Evolutionary conservation across 2,888 invertebrate genomes (phyloP).

Genomic region (Drosophila buzzatii): DNA sequence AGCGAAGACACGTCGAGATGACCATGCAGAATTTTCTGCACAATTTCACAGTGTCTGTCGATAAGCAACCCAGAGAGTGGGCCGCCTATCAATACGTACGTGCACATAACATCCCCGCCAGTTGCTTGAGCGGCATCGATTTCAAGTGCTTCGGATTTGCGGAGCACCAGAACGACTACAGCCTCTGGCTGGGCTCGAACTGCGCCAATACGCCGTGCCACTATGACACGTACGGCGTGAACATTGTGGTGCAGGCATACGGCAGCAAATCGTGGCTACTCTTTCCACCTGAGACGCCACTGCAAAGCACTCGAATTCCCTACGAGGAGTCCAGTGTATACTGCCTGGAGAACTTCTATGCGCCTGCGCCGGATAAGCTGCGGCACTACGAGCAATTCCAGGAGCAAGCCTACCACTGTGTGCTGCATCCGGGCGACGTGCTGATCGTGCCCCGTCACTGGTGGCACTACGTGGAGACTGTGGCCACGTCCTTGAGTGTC

Average conservation of each 20-base stretch:
- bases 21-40: slow-evolving; percentile 88
- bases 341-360: slow-evolving; percentile 92
- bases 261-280: slow-evolving; percentile 97
- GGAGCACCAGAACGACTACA: slow-evolving; percentile 90
- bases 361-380: slow-evolving; percentile 85
- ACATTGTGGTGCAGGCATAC: slow-evolving; percentile 94
- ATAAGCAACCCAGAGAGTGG: slow-evolving; percentile 68
- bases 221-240: slow-evolving; percentile 96
- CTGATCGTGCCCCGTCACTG: slow-evolving; percentile 95
- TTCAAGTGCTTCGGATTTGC: slow-evolving; percentile 91
- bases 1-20: slow-evolving; percentile 87
- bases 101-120: slow-evolving; percentile 67
- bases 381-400: slow-evolving; percentile 44
- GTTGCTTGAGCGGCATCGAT: slow-evolving; percentile 85
- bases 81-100: slow-evolving; percentile 81
- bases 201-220: slow-evolving; percentile 97
- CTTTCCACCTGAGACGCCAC: slow-evolving; percentile 92
- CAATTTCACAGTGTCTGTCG: slow-evolving; percentile 53
- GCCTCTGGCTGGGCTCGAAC: slow-evolving; percentile 94
- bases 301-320: slow-evolving; percentile 94
- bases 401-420: slow-evolving; percentile 86
- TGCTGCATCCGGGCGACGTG: slow-evolving; percentile 93
- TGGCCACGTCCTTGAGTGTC: slow-evolving; percentile 89
- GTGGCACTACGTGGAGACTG: slow-evolving; percentile 99
- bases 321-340: slow-evolving; percentile 99